Conservation (phyloP, 2,888 invertebrate genomes). For the Mechanitis mazaeus region DNA sequence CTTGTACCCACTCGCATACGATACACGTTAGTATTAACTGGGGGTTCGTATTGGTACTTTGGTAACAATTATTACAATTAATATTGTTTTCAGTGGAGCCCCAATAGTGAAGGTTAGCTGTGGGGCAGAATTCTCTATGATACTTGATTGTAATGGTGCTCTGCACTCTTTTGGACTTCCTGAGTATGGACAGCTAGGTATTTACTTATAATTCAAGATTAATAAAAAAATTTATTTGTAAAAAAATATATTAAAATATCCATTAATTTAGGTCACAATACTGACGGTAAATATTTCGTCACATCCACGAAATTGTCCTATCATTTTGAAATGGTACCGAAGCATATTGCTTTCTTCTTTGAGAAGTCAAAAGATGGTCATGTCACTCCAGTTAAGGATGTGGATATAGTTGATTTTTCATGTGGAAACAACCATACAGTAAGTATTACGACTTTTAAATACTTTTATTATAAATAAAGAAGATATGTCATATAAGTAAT, state of each 20-base stretch:
- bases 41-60: background rate
- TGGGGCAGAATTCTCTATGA: slow-evolving; percentile 95
- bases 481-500: no score
- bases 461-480: background rate
- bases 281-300: slow-evolving; percentile 95
- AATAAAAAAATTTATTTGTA: no score
- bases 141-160: slow-evolving; percentile 91
- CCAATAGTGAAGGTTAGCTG: slow-evolving; percentile 93
- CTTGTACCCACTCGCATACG: slow-evolving; percentile 79
- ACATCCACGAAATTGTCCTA: slow-evolving; percentile 91
- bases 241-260: no score
- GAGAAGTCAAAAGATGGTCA: slow-evolving; percentile 93
- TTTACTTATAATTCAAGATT: slow-evolving; percentile 20
- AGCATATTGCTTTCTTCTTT: slow-evolving; percentile 89
- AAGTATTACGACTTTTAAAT: slow-evolving; percentile 37
- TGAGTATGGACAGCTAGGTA: slow-evolving; percentile 92
- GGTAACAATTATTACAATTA: background rate
- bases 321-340: slow-evolving; percentile 90
- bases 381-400: slow-evolving; percentile 87
- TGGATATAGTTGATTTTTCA: slow-evolving; percentile 91
- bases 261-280: slow-evolving; percentile 85
- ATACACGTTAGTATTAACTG: slow-evolving; percentile 62
- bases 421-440: slow-evolving; percentile 96
- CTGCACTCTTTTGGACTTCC: slow-evolving; percentile 94
- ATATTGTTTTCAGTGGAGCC: slow-evolving; percentile 78